Evolutionary conservation across 2,888 invertebrate genomes (phyloP), one percentile per base, ranked within the genome.

Genomic region (Enchytraeus crypticus): DNA sequence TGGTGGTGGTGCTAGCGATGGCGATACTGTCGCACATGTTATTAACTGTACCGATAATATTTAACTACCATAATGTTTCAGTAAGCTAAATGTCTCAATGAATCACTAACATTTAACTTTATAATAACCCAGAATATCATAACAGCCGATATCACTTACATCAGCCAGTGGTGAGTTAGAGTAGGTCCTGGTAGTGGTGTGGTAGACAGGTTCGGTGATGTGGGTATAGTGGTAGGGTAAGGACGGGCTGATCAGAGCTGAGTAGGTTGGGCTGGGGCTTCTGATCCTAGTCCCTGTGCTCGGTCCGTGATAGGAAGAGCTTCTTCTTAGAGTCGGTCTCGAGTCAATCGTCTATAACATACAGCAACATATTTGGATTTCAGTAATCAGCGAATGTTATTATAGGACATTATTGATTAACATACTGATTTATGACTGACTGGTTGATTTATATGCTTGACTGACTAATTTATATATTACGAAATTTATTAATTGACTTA

Each of bases 281-380:
- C 49, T 11, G 21, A 23, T 8, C 5, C 49, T 11, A 11, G 21
- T 5, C 5, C 49, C 49, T 11, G 21, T 18, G 11, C 8, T 11
- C 5, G 57, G 57, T n/a, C 57, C 57, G 47, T 57, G 57, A 32
- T 57, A 57, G 47, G 57, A 57, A 21, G 29, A 46, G 30, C 57
- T 57, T 21, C 57, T 43, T 11, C 57, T 43, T n/a, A n/a, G n/a
- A 27, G 2, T 1, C 8, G 53, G 53, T 30, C 38, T 14, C 21
- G n/a, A n/a, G n/a, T n/a, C n/a, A n/a, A n/a, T n/a, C n/a, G n/a
- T n/a, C n/a, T n/a, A n/a, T n/a, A n/a, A n/a, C n/a, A 1, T 21
- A 14, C 49, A n/a, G 53, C 32, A 30, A 30, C 53, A 29, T 51
- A 29, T 29, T n/a, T 51, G 18, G 23, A 51, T 11, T 4, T 1